Conservation (phyloP, 2,888 invertebrate genomes). For the Diarsia rubi region DNA sequence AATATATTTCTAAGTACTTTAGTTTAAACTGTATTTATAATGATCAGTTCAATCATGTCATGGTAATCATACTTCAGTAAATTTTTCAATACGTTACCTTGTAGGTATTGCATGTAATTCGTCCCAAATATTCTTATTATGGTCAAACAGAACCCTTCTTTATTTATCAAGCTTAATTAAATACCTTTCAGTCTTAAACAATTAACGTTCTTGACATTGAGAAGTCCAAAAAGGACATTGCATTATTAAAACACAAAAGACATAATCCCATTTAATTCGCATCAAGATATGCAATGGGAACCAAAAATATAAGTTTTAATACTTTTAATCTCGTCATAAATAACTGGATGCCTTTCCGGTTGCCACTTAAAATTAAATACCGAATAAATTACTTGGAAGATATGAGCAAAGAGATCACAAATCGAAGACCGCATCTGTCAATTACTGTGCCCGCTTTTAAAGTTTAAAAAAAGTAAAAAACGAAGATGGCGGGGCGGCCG, state of each 20-base stretch:
- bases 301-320: slow-evolving; percentile 50
- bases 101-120: background rate
- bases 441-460: slow-evolving; percentile 71
- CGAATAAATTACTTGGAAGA: slow-evolving; percentile 69
- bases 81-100: background rate
- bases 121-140: background rate
- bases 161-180: slow-evolving; percentile 38
- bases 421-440: slow-evolving; percentile 78
- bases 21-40: background rate
- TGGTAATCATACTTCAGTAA: background rate
- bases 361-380: slow-evolving; percentile 76
- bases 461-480: slow-evolving; percentile 66
- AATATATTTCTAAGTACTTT: too few species aligned
- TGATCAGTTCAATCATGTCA: background rate
- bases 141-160: background rate
- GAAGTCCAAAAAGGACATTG: slow-evolving; percentile 12
- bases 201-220: slow-evolving; percentile 48
- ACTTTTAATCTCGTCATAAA: slow-evolving; percentile 57
- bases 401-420: slow-evolving; percentile 71
- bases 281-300: slow-evolving; percentile 62
- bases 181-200: slow-evolving; percentile 40
- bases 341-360: slow-evolving; percentile 68
- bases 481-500: slow-evolving; percentile 60
- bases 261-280: slow-evolving; percentile 55
- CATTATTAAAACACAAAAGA: slow-evolving; percentile 42